Conservation (phyloP, 2,888 invertebrate genomes). For the Macaria liturata region DNA sequence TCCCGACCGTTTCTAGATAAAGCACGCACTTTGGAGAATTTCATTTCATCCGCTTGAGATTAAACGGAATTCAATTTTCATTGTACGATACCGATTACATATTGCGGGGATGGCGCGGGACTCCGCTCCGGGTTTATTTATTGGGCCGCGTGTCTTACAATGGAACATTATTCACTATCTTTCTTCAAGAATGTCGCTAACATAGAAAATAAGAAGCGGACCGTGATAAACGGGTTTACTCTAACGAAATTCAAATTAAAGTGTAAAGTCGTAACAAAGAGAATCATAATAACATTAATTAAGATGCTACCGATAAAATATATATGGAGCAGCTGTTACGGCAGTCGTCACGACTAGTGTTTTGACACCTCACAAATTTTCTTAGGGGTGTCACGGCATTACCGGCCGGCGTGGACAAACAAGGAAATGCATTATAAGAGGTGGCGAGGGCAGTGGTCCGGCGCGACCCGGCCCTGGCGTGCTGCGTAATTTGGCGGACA, state of each 20-base stretch:
- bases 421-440: conserved; percentile 40
- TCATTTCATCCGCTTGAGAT: conserved; percentile 64
- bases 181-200: not conserved
- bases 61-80: conserved; percentile 68
- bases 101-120: conserved; percentile 30
- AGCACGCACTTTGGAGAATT: conserved; percentile 71
- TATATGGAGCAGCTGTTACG: not conserved
- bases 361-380: conserved; percentile 14
- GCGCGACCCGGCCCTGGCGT: conserved; percentile 21
- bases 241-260: too few relatives aligned
- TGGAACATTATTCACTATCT: conserved; percentile 6
- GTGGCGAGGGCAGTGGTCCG: conserved; percentile 25
- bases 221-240: too few relatives aligned
- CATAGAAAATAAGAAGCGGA: too few relatives aligned
- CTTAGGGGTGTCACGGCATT: conserved; percentile 34
- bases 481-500: conserved; percentile 34
- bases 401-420: conserved; percentile 40
- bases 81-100: conserved; percentile 46
- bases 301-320: conserved; percentile 5
- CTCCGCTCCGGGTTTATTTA: conserved; percentile 15
- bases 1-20: conserved; percentile 63
- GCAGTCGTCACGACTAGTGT: not conserved
- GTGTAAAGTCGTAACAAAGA: too few relatives aligned
- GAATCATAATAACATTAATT: conserved; percentile 5
- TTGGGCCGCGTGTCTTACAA: conserved; percentile 22